A percentile compares a stretch with the other conserved stretches of the same genome.
phyloP scores from a whole-genome alignment of 2,888 invertebrate genomes.

The Ptychoptera albimana region DNA sequence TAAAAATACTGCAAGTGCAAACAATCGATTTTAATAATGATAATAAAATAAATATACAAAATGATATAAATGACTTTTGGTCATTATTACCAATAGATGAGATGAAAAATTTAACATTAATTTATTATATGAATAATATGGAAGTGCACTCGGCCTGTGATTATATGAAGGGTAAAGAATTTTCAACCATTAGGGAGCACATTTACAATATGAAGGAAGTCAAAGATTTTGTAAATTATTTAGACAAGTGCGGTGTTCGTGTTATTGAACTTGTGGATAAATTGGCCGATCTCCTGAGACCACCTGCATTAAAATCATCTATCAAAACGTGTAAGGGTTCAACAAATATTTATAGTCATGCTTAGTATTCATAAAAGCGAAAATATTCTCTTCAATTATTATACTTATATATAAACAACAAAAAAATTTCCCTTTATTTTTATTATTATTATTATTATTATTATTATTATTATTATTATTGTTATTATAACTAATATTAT shows the following conservation, averaged over 20 bases:
- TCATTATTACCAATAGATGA: conserved; percentile 20
- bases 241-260: conserved; percentile 25
- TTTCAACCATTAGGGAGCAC: conserved; percentile 17
- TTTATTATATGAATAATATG: conserved; percentile 22
- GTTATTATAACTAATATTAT: no score
- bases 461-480: no score
- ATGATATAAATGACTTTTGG: conserved; percentile 25
- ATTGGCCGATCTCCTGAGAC: conserved; percentile 16
- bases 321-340: neutral
- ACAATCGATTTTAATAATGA: no score
- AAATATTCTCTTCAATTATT: no score
- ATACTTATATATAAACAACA: no score
- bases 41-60: conserved; percentile 10
- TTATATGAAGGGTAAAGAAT: conserved; percentile 20
- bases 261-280: conserved; percentile 18
- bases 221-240: conserved; percentile 20
- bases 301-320: conserved; percentile 9
- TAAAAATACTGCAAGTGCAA: no score
- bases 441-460: no score
- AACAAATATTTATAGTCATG: no score
- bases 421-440: no score
- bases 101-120: conserved; percentile 20
- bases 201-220: conserved; percentile 22
- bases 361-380: no score
- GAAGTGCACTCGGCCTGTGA: conserved; percentile 23